Evolutionary conservation across 2,888 invertebrate genomes (phyloP).

Genomic region (Dicyrtoma fusca): DNA sequence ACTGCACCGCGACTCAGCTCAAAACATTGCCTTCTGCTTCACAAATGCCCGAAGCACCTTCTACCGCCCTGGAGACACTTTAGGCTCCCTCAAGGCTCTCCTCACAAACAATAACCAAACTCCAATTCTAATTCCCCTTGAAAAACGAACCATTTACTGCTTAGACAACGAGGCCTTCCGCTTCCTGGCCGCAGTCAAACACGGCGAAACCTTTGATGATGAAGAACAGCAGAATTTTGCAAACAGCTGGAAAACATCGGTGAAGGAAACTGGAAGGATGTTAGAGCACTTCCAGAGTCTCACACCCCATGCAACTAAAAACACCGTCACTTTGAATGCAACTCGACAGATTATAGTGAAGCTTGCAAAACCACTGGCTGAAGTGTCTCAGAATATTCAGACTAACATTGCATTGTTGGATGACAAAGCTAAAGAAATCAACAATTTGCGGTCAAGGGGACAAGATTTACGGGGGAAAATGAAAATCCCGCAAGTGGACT

Average conservation of each 20-base stretch:
- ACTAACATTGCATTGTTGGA: conserved; percentile 23
- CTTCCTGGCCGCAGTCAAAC: conserved; percentile 44
- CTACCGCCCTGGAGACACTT: conserved; percentile 38
- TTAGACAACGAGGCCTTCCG: conserved; percentile 46
- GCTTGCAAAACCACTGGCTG: conserved; percentile 27
- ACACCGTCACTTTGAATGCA: conserved; percentile 39
- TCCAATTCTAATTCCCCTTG: too few species aligned
- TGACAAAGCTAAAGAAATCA: conserved; percentile 22
- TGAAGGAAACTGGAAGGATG: conserved; percentile 36
- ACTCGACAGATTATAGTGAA: conserved; percentile 32
- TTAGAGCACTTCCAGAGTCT: conserved; percentile 27
- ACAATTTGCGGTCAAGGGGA: not conserved
- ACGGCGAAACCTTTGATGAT: conserved; percentile 31
- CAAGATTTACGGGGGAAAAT: not conserved
- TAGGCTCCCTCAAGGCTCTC: not conserved
- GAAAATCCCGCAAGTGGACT: not conserved
- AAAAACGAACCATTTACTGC: too few species aligned
- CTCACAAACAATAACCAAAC: too few species aligned
- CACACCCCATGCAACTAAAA: conserved; percentile 33
- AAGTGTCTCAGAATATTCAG: conserved; percentile 38
- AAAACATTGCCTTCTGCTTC: conserved; percentile 46
- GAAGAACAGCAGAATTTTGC: conserved; percentile 34
- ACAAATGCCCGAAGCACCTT: conserved; percentile 43
- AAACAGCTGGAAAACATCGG: conserved; percentile 41
- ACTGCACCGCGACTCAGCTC: conserved; percentile 39